Evolutionary conservation across 2,888 invertebrate species (phyloP).

Genomic region (Cerastis leucographa): DNA sequence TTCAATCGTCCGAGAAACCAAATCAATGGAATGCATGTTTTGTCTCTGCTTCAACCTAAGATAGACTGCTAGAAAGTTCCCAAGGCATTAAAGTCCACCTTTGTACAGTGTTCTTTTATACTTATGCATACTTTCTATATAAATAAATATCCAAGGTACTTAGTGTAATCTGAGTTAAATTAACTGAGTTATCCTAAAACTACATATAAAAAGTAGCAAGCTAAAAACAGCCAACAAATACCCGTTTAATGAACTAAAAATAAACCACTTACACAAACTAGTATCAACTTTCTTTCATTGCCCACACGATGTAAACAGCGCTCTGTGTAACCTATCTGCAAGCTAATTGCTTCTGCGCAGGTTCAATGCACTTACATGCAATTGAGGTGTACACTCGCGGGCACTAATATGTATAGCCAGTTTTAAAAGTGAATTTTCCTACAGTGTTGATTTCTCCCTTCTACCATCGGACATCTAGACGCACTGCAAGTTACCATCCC

Average conservation of each 20-base stretch:
- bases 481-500: too few species aligned
- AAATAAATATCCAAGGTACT: background rate
- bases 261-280: constrained; percentile 41
- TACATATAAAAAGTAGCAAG: constrained; percentile 1
- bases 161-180: background rate
- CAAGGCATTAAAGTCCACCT: too few species aligned
- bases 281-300: constrained; percentile 58
- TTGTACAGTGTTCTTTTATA: too few species aligned
- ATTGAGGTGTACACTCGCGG: constrained; percentile 61
- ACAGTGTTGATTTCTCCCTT: background rate
- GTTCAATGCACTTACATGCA: constrained; percentile 75
- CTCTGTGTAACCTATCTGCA: constrained; percentile 63
- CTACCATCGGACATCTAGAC: too few species aligned
- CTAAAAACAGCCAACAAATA: constrained; percentile 11
- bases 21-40: background rate
- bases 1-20: background rate
- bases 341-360: constrained; percentile 74
- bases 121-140: too few species aligned
- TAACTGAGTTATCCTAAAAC: background rate
- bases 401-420: background rate
- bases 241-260: constrained; percentile 29
- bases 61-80: too few species aligned
- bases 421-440: background rate
- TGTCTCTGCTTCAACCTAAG: too few species aligned
- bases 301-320: constrained; percentile 61